Conservation (phyloP, 2,888 invertebrate species). For the Cataglyphis cursor region DNA sequence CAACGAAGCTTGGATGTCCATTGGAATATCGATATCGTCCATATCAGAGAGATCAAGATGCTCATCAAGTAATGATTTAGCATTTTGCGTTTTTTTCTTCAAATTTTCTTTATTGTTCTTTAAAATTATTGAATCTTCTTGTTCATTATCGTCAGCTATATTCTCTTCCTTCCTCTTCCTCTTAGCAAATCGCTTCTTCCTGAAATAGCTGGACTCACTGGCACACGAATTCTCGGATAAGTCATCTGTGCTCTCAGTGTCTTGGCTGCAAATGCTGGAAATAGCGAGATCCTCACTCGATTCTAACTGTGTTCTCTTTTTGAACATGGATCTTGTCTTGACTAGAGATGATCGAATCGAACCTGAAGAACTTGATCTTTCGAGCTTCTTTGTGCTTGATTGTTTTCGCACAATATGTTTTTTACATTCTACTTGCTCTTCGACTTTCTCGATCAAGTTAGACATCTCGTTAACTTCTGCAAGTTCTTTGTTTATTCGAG, state of each 20-base stretch:
- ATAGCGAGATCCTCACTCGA: slow-evolving; percentile 60
- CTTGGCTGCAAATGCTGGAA: background rate
- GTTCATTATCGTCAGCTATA: slow-evolving; percentile 46
- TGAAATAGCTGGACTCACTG: slow-evolving; percentile 69
- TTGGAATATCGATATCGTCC: slow-evolving; percentile 63
- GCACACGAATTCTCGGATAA: slow-evolving; percentile 66
- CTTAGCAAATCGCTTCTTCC: slow-evolving; percentile 68
- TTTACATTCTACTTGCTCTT: slow-evolving; percentile 27
- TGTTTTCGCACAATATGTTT: background rate
- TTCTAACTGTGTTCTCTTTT: slow-evolving; percentile 45
- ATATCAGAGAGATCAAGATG: slow-evolving; percentile 65
- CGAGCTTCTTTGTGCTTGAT: slow-evolving; percentile 12
- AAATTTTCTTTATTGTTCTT: slow-evolving; percentile 52
- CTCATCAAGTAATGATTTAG: slow-evolving; percentile 69
- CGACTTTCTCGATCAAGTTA: background rate
- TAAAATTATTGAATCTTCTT: slow-evolving; percentile 59
- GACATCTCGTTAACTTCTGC: slow-evolving; percentile 9
- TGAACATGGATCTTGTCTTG: slow-evolving; percentile 57
- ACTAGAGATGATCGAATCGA: slow-evolving; percentile 41
- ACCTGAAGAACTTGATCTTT: slow-evolving; percentile 59
- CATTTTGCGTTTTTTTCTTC: slow-evolving; percentile 69
- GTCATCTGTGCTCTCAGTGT: slow-evolving; percentile 63
- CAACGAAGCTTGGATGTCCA: slow-evolving; percentile 56
- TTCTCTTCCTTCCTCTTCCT: slow-evolving; percentile 68
- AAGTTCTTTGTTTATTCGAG: background rate